Conservation (phyloP, 2,113 vertebrate species). For the Poicephalus meyeri region DNA sequence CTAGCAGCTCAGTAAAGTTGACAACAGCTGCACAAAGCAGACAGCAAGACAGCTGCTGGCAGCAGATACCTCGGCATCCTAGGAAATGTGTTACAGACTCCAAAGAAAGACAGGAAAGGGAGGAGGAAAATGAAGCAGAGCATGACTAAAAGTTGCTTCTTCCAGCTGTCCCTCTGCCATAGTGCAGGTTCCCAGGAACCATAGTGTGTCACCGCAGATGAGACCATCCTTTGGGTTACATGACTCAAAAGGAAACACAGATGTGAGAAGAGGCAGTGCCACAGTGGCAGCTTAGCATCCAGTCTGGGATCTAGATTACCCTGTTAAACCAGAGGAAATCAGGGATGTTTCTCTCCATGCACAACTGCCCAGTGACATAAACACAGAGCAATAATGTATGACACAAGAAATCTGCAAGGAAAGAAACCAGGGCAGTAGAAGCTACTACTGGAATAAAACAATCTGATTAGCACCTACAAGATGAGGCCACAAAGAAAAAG, state of each 20-base stretch:
- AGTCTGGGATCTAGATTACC: neutral
- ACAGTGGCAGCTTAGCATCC: neutral
- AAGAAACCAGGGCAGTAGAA: neutral
- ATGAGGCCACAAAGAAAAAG: neutral
- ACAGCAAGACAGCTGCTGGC: neutral
- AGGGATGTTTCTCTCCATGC: neutral
- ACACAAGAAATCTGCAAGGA: neutral
- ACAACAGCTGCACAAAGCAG: neutral
- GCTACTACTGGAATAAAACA: neutral
- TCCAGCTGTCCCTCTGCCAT: neutral
- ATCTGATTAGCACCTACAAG: neutral
- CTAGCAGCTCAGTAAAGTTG: neutral
- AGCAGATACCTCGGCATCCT: neutral
- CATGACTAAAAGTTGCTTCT: neutral
- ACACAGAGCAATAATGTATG: neutral
- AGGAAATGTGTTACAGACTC: neutral
- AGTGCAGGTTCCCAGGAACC: neutral
- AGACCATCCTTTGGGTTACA: neutral
- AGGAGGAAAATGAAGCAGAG: neutral
- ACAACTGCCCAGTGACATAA: neutral
- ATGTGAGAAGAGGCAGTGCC: neutral
- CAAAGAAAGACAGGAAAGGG: neutral
- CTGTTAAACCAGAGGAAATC: neutral
- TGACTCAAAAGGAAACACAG: neutral
- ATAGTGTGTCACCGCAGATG: fast-evolving